Evolutionary conservation across 2,113 vertebrate genomes (phyloP), one percentile per base, ranked within the genome.

Genomic region (Colistium nudipinnis): DNA sequence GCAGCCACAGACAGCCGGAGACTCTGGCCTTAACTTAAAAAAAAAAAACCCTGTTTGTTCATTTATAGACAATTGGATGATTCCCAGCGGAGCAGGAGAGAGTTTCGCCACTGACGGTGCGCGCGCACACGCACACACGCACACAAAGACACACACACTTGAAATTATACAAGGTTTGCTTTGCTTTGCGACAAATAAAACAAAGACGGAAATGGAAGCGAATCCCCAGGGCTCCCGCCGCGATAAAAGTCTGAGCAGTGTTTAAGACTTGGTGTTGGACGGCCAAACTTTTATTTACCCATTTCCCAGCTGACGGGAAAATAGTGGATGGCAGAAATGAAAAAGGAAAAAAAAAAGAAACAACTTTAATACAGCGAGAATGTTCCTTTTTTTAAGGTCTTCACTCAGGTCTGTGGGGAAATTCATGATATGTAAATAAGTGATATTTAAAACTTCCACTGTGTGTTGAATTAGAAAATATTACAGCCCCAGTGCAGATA

Each of bases 111-210:
- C 39, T 27, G 30, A 27, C 41, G 31, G 20, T n/a, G n/a, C n/a
- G n/a, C n/a, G n/a, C n/a, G n/a, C n/a, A n/a, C n/a, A n/a, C n/a
- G n/a, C n/a, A n/a, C n/a, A n/a, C n/a, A n/a, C n/a, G n/a, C n/a
- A n/a, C n/a, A n/a, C n/a, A n/a, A n/a, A n/a, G n/a, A n/a, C n/a
- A n/a, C 22, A 17, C 45, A 52, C 20, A 36, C 49, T 69, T 64
- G 49, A 17, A 69, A 49, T 70, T 45, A 56, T 51, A 54, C 48
- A 65, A 28, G 16, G 14, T 52, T 44, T 57, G 19, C 2, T 61
- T 74, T 70, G 17, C 31, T 70, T 39, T 62, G 36, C 62, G 65
- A 62, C 44, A 74, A 66, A 70, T 62, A 53, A 61, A 71, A 71
- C 38, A 43, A 57, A 52, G 35, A 22, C 49, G 31, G 44, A 44